phyloP scores from a whole-genome alignment of 2,797 vertebrate genomes.

The Streptopelia turtur region DNA sequence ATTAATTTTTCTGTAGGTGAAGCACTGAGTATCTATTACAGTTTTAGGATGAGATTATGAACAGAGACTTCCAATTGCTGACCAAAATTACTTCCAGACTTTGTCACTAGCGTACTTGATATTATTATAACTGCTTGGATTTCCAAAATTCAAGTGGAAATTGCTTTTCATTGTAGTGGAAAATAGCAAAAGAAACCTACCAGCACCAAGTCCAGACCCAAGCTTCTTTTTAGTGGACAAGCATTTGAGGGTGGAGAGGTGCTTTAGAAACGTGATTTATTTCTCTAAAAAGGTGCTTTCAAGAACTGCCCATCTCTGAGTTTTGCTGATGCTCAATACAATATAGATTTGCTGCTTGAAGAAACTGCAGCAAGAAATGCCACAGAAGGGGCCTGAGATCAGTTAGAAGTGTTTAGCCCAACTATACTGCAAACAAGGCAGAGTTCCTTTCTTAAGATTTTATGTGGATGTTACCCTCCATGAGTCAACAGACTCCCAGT shows the following conservation, averaged over 20 bases:
- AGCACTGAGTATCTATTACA: not conserved
- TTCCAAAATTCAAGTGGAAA: not conserved
- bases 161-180: not conserved
- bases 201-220: not conserved
- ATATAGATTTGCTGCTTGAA: not conserved
- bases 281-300: not conserved
- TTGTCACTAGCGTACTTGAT: not conserved
- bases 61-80: not conserved
- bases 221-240: not conserved
- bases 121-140: not conserved
- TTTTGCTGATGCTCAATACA: not conserved
- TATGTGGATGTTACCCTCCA: not conserved
- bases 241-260: not conserved
- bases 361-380: not conserved
- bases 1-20: conserved; percentile 15
- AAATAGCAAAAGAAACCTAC: not conserved
- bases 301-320: not conserved
- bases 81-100: not conserved
- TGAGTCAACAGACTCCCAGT: not conserved
- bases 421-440: not conserved
- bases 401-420: not conserved
- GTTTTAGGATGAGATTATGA: not conserved
- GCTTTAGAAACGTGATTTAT: not conserved
- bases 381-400: not conserved
- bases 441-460: not conserved